Percentiles rank a stretch among this genome's conserved stretches.
Conservation (phyloP, 2,113 vertebrate genomes). For the Micromys minutus region DNA sequence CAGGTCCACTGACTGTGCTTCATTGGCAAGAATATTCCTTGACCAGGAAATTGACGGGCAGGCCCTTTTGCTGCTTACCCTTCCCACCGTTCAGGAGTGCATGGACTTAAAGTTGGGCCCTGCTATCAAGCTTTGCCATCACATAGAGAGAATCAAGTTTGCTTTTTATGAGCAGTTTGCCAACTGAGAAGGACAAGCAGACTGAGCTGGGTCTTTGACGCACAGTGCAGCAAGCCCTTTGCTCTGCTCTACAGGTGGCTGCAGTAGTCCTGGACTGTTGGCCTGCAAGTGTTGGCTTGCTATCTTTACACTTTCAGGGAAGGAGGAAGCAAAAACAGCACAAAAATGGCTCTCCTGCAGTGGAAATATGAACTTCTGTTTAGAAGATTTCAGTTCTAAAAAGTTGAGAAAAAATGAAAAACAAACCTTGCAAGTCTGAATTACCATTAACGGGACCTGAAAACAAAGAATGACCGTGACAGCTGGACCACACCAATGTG, state of each 20-base stretch:
- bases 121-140: conserved; percentile 98
- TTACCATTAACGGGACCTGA: conserved; percentile 78
- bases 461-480: conserved; percentile 74
- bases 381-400: conserved; percentile 76
- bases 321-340: conserved; percentile 83
- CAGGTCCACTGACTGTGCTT: conserved; percentile 97
- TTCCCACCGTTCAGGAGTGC: conserved; percentile 98
- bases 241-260: conserved; percentile 73
- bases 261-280: conserved; percentile 59
- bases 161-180: conserved; percentile 99
- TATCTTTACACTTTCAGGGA: conserved; percentile 84
- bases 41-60: conserved; percentile 99
- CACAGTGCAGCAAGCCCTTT: conserved; percentile 83
- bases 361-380: conserved; percentile 78
- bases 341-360: conserved; percentile 79
- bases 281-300: conserved; percentile 73
- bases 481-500: conserved; percentile 79
- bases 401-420: conserved; percentile 63
- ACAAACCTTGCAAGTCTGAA: conserved; percentile 78
- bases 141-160: conserved; percentile 98
- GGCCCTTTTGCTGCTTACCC: conserved; percentile 95
- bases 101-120: conserved; percentile 99
- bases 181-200: conserved; percentile 87
- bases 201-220: conserved; percentile 83
- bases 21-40: conserved; percentile 95